These are phyloP conservation scores for Caranx melampygus DNA, from an alignment of 2,113 vertebrate species.

Conservation along the genomic window DNA sequence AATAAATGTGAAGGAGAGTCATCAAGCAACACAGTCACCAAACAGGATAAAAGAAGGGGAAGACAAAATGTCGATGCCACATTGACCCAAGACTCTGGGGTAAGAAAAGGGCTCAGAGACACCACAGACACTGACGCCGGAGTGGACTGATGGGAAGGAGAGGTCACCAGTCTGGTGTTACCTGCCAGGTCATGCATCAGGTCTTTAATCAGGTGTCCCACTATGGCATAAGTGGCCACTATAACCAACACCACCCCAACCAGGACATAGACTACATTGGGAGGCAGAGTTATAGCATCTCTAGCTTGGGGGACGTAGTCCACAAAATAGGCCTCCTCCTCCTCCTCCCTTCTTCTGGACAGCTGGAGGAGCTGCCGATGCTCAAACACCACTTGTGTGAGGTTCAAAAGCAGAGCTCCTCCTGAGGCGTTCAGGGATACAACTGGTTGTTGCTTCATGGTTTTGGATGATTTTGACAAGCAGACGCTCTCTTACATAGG, in stretches of 20 bases:
- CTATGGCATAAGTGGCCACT: slow-evolving; percentile 88
- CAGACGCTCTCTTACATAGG: slow-evolving; percentile 21
- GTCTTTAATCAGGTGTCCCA: slow-evolving; percentile 93
- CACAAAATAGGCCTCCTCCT: slow-evolving; percentile 77
- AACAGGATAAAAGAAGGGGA: slow-evolving; percentile 7
- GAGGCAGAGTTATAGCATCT: slow-evolving; percentile 63
- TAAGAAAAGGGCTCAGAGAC: slow-evolving; percentile 18
- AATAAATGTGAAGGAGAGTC: slow-evolving; percentile 29
- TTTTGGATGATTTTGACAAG: slow-evolving; percentile 6
- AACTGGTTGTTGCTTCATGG: slow-evolving; percentile 47
- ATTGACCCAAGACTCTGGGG: neutral
- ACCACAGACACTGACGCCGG: slow-evolving; percentile 23
- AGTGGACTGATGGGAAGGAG: slow-evolving; percentile 1
- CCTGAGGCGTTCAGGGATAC: slow-evolving; percentile 46
- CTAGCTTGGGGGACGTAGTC: slow-evolving; percentile 78
- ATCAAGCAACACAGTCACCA: slow-evolving; percentile 8
- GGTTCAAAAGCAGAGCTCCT: slow-evolving; percentile 50
- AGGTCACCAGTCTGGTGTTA: slow-evolving; percentile 70
- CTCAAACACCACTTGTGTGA: slow-evolving; percentile 50
- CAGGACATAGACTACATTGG: slow-evolving; percentile 79
- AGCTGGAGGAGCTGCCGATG: slow-evolving; percentile 76
- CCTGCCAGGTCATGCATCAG: slow-evolving; percentile 90
- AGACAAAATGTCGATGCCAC: neutral
- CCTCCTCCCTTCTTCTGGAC: slow-evolving; percentile 59
- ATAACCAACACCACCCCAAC: slow-evolving; percentile 85